Base-by-base conservation (phyloP, 2,113 vertebrate species). In the Paracanthobrama guichenoti region DNA sequence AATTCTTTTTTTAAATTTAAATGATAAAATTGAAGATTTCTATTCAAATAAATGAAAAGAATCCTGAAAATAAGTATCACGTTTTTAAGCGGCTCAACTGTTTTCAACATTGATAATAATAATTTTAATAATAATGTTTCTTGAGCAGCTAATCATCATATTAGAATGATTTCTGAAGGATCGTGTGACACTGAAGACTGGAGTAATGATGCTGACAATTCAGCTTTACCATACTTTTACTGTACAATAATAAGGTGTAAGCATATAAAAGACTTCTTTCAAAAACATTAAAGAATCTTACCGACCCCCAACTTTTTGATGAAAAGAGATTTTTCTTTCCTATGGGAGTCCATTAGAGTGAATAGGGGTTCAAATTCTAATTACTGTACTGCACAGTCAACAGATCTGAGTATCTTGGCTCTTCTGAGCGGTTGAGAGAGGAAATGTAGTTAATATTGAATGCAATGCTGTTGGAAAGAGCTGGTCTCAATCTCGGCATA, bases 371-470 rank as follows among this genome's bases (percentile, higher is more conserved):
- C 78, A 18, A 28, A 31, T 5, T 20, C 4, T 67, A 46, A 64
- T 64, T 59, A 10, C 39, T 22, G 44, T 50, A 22, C 26, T 50
- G 79, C 46, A 35, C 62, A 67, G 62, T 81, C 60, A 81, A 67
- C 79, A 81, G 62, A 79, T 79, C 42, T 28, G 8, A 12, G 39
- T 46, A 46, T 81, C 62, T 81, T 67, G 44, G 60, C 79, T 66
- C 31, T 64, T 39, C 79, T 67, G 62, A 50, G 60, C 26, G 1
- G 12, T n/a, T 67, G 24, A 28, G 24, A 31, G 44, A 50, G 78
- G 59, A 67, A 39, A 59, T 50, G 39, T 57, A 31, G 67, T 83
- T 75, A 79, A 87, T 85, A 74, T 67, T 85, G 75, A 83, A 66
- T 60, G 79, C 44, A 35, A 67, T 24, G 59, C 35, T 13, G n/a